Base-by-base conservation (phyloP, 2,888 invertebrate genomes). In the Agonopterix subpropinquella region DNA sequence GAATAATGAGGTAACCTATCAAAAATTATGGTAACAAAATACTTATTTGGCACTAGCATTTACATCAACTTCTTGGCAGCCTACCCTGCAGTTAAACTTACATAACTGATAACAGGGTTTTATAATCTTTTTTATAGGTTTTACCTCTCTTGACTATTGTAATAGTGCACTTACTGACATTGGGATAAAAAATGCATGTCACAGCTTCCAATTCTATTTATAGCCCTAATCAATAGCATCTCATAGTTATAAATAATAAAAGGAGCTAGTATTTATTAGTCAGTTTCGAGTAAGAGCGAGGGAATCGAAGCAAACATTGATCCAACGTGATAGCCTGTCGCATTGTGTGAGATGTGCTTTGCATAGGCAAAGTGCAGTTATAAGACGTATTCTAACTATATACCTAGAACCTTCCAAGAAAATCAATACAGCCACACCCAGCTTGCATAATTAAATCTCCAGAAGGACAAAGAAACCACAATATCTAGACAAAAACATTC, bases 371-470 rank as follows among this genome's bases (percentile, higher is more conserved):
- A 78, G 74, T 84, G 83, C 86, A 83, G 71, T 74, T 74, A 73
- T 79, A 76, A 77, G 80, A 77, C 77, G 70, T 79, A 77, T 78
- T 77, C 80, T 82, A 80, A 73, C 71, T 70, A 76, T 80, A 77
- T 77, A 79, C 77, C 86, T 86, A 85, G 87, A 85, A 84, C 77
- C 79, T 86, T 82, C 83, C 68, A 70, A 85, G 88, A 89, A 89
- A 89, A 89, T 89, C 89, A 79, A 89, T 89, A 89, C 80, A 77
- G 89, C 89, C 89, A 89, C 89, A 86, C 89, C 89, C 89, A 72
- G 74, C 77, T 76, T 87, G 84, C 85, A 88, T 88, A 86, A 88
- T 87, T 84, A 80, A 81, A 66, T 65, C 54, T 56, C 65, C 62
- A 66, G 58, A 65, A 62, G 60, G 58, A 64, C 61, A 62, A 70